These are phyloP conservation scores for Coecobrya sp. DNA, from an alignment of 2,888 invertebrate species.

Conservation along the genomic window DNA sequence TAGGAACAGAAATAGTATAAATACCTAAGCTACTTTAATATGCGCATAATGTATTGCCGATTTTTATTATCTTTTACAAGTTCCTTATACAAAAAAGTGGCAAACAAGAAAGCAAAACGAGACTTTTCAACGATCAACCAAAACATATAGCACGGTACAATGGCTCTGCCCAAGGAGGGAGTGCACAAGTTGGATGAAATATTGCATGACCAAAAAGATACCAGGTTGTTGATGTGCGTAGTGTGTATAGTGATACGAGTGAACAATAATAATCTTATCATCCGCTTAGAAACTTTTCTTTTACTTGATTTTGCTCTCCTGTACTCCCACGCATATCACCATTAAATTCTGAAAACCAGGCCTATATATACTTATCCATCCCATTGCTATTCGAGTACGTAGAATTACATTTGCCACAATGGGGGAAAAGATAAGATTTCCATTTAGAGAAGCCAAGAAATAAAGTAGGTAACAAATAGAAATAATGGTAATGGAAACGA, in stretches of 20 bases:
- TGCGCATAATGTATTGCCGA: slow-evolving; percentile 43
- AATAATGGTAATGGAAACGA: slow-evolving; percentile 3
- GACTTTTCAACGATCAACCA: neutral
- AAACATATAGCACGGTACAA: neutral
- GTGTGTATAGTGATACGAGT: slow-evolving; percentile 19
- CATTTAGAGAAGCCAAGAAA: slow-evolving; percentile 16
- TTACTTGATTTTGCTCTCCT: neutral
- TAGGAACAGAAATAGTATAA: neutral
- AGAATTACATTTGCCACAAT: neutral
- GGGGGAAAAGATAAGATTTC: slow-evolving; percentile 1
- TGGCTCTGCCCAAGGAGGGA: neutral
- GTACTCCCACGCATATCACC: slow-evolving; percentile 23
- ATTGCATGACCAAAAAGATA: slow-evolving; percentile 27
- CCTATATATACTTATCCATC: neutral
- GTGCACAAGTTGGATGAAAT: slow-evolving; percentile 21
- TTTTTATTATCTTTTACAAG: slow-evolving; percentile 3
- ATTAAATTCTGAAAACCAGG: neutral
- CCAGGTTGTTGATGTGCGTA: neutral
- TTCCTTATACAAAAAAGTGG: neutral
- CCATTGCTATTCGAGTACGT: neutral
- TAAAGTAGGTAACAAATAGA: slow-evolving; percentile 28
- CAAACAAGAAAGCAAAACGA: neutral
- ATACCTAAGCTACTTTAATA: slow-evolving; percentile 38
- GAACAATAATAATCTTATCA: slow-evolving; percentile 58
- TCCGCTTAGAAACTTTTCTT: slow-evolving; percentile 40